These are phyloP conservation scores for Cebus imitator DNA, from an alignment of 2,113 vertebrate genomes.

Conservation along the genomic window DNA sequence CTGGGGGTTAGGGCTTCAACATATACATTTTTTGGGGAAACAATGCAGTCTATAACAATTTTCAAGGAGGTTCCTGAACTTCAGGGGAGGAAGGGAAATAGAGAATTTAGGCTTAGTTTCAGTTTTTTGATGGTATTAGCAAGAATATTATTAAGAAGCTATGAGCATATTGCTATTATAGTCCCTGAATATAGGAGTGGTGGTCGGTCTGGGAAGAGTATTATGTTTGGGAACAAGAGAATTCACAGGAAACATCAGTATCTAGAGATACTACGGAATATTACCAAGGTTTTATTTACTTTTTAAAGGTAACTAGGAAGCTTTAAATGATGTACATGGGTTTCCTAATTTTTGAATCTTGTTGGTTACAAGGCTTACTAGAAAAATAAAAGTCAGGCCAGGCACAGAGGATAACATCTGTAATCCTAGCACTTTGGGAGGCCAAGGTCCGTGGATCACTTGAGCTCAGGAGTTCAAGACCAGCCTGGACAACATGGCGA, in stretches of 20 bases:
- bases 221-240: neutral
- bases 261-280: neutral
- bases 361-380: neutral
- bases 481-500: no score
- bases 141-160: neutral
- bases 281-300: neutral
- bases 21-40: neutral
- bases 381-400: neutral
- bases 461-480: no score
- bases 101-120: neutral
- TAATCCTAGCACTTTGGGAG: no score
- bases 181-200: neutral
- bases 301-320: neutral
- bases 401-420: no score
- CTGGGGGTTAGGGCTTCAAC: neutral
- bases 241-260: neutral
- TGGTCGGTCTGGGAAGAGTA: neutral
- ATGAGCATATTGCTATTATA: neutral
- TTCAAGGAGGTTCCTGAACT: neutral
- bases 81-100: neutral
- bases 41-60: neutral
- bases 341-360: constrained; percentile 27
- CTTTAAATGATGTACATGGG: neutral
- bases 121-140: neutral
- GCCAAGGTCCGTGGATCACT: no score